Conservation (phyloP, 1,140 invertebrate genomes). For the Trichogramma pretiosum region DNA sequence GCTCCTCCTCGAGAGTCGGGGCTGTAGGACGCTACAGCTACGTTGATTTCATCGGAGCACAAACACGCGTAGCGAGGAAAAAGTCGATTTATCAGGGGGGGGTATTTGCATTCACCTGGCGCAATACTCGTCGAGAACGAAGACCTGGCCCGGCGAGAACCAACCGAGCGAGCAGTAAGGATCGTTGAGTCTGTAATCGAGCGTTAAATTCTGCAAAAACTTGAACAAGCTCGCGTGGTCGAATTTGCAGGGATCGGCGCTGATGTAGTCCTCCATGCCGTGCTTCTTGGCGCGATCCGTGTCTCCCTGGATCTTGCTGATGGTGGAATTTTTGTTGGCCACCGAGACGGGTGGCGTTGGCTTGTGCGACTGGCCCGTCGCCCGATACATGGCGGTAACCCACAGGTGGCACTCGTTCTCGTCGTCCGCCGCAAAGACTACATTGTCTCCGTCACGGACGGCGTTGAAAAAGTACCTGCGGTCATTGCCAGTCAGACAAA, state of each 20-base stretch:
- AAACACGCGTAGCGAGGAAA: too few relatives aligned
- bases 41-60: too few relatives aligned
- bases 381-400: slow-evolving; percentile 98
- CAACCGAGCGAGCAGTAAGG: slow-evolving; percentile 97
- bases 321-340: slow-evolving; percentile 76
- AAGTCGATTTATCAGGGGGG: too few relatives aligned
- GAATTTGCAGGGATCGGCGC: slow-evolving; percentile 94
- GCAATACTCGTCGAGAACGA: slow-evolving; percentile 97
- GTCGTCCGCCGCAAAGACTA: slow-evolving; percentile 94
- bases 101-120: slow-evolving; percentile 50
- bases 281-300: slow-evolving; percentile 94
- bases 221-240: slow-evolving; percentile 90
- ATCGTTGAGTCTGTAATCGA: slow-evolving; percentile 93
- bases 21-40: too few relatives aligned
- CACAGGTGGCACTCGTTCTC: slow-evolving; percentile 97
- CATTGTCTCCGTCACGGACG: slow-evolving; percentile 94
- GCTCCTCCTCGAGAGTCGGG: too few relatives aligned
- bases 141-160: slow-evolving; percentile 98
- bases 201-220: slow-evolving; percentile 80
- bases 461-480: slow-evolving; percentile 96
- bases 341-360: slow-evolving; percentile 85
- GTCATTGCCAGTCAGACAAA: too few relatives aligned
- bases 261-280: slow-evolving; percentile 98
- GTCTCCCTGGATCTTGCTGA: slow-evolving; percentile 86
- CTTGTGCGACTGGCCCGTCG: slow-evolving; percentile 97